Evolutionary conservation across 2,888 invertebrate species (phyloP), one percentile per base, ranked within the genome.

Genomic region (Polia nebulosa): DNA sequence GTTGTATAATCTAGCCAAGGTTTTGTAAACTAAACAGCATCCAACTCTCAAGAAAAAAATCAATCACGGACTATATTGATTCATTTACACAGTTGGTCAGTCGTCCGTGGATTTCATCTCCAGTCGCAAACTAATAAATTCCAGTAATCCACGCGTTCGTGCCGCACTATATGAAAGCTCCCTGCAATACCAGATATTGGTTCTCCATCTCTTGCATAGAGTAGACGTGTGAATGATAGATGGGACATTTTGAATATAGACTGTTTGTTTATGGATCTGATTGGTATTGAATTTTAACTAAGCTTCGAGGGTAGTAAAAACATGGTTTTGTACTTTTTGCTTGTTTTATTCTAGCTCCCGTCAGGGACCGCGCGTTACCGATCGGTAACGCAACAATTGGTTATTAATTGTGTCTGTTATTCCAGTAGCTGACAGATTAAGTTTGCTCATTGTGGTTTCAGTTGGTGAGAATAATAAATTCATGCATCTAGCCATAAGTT

Each of bases 181-280:
- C 56, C 78, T 85, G 88, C 91, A 90, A 91, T 91, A 91, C 87
- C 87, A 80, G 86, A 88, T 90, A 91, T 91, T 91, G 90, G 85
- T 86, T 87, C 85, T 69, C 72, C 62, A 81, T 71, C 76, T 79
- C 36, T 15, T 2, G 0, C 72, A 76, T 0, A 83, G 83, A 83
- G 1, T 66, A 78, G 17, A 2, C 44, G 29, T 1, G 2, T 25
- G 11, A 45, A 15, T 60, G 20, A 51, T 36, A 78, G 78, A 76
- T 41, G 36, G 9, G 67, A 36, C 34, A 47, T 4, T 22, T 6
- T 6, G 17, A 41, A 47, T 20, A 20, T 47, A 1, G n/a, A 27
- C n/a, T 29, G 15, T 0, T 13, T 8, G n/a, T 25, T 44, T 27
- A 32, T 8, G 9, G 3, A 15, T 34, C 6, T 44, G 13, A 29